Evolutionary conservation across 2,888 invertebrate genomes (phyloP), one percentile per base, ranked within the genome.

Genomic region (Opisthograptis luteolata): DNA sequence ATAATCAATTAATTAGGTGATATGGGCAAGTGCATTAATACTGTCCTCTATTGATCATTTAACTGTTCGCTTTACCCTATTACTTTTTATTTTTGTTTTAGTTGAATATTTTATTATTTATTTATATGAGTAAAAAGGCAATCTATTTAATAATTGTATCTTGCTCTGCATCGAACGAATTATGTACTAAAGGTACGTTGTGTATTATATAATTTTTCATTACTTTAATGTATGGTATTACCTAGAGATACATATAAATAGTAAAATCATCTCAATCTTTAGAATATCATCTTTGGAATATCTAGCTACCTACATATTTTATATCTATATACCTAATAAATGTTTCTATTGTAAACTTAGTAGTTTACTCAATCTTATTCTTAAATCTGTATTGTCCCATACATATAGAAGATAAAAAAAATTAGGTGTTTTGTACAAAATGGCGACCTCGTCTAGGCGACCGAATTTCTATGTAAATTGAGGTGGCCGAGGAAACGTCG

Each of bases 81-180:
- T 86, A 81, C 76, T 80, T 84, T 14, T 81, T 79, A 78, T 84
- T 85, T 84, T 90, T 89, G 89, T 90, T 90, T 89, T 87, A 87
- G 81, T 88, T 89, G 52, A 81, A 89, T 89, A 88, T 90, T 90
- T 88, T 90, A 89, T 90, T 89, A 90, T 90, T 90, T 90, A 90
- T 90, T 89, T 88, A 80, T 83, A 84, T 62, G 70, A 80, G 71
- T 79, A 70, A 72, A 70, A 69, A 70, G 80, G 71, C 77, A 79
- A 75, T 76, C 64, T 79, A 73, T 76, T 65, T 70, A 75, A 71
- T 77, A 75, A 69, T 71, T 74, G 67, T 70, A 73, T 74, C 70
- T 79, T 73, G 70, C 63, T 79, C 75, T 80, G 76, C 79, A 82
- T 82, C 79, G 81, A 82, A 84, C 62, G 73, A 72, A 73, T 69